Conservation (phyloP, 1,140 invertebrate species). For the Cyrtorhinus lividipennis region DNA sequence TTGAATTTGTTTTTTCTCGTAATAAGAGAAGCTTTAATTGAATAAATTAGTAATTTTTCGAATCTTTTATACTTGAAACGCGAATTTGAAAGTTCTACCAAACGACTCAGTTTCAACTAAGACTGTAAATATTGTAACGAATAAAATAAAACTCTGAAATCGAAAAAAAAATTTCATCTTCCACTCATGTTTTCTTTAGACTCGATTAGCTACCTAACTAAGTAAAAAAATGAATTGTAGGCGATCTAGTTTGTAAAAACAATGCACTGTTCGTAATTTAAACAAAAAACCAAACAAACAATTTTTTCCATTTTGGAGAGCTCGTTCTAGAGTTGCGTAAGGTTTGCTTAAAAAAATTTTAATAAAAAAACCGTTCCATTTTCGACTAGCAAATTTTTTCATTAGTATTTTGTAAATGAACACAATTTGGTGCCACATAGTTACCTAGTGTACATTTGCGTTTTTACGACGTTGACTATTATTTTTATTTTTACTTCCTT, state of each 20-base stretch:
- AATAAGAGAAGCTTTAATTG: too few species aligned
- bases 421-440: neutral
- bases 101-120: neutral
- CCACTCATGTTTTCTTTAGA: neutral
- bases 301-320: neutral
- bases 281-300: too few species aligned
- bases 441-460: neutral
- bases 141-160: slow-evolving; percentile 1
- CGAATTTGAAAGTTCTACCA: neutral
- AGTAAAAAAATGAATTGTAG: too few species aligned
- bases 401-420: neutral
- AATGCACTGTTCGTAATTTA: too few species aligned
- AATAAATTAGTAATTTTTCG: too few species aligned
- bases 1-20: too few species aligned
- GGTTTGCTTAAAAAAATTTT: too few species aligned
- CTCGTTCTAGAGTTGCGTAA: slow-evolving; percentile 4
- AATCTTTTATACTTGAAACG: too few species aligned
- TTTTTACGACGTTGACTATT: too few species aligned
- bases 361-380: too few species aligned
- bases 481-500: too few species aligned
- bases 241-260: too few species aligned
- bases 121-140: slow-evolving; percentile 6
- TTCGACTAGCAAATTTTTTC: neutral
- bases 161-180: neutral
- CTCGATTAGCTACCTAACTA: neutral